Base-by-base conservation (phyloP, 2,113 vertebrate genomes). In the Delphinapterus leucas region DNA sequence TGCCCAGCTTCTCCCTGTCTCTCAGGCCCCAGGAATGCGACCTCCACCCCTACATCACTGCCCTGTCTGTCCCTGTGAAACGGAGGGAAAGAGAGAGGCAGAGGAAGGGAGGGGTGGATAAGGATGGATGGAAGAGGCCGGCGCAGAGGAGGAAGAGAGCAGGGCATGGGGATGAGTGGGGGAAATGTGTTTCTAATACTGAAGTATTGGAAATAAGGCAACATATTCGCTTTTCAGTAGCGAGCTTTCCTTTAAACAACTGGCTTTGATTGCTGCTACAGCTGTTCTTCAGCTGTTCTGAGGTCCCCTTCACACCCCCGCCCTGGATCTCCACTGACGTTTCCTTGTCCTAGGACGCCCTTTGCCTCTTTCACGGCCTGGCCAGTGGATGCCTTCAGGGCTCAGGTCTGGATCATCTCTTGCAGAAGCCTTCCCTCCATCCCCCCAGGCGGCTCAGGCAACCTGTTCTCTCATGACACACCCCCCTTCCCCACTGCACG, bases 401-500 rank as follows among this genome's bases (percentile, higher is more conserved):
- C 26, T 93, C 55, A 61, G 9, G 20, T 63, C 61, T 33, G 3
- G 49, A 1, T 5, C 23, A 7, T 2, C 65, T 81, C 65, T 84
- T 90, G 63, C 74, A 65, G 81, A 44, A 77, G 70, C 80, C 70
- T 38, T 90, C 23, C 33, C 36, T 47, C 41, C 49, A 23, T 17
- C 2, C 9, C 15, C 58, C 3, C 4, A 28, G 18, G 6, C n/a
- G 31, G 26, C 11, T 26, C 1, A 79, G 73, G 20, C 53, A 23
- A 21, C 2, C 53, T 76, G 18, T 67, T 11, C 11, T 60, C 13
- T 33, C 47, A n/a, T 0, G 5, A 20, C 4, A 53, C 58, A 55
- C n/a, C 8, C 76, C 53, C 49, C 11, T 53, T 49, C 76, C 44
- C 2, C 0, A 47, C 31, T 10, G 2, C 1, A 8, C 1, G 5